Conservation (phyloP, 1,140 invertebrate species). For the Tigriopus japonicus region DNA sequence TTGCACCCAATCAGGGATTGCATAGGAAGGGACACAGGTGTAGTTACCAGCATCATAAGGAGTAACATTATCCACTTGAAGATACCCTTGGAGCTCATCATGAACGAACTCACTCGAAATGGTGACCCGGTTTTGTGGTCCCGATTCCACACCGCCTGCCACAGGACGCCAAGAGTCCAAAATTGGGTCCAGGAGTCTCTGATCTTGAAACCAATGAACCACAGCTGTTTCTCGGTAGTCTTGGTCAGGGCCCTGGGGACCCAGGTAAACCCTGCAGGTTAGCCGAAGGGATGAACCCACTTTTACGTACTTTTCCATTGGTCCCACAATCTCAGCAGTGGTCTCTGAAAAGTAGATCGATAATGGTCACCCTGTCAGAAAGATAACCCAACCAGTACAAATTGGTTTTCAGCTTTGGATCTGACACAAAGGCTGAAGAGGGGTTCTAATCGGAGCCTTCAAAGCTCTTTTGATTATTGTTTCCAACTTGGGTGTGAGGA, state of each 20-base stretch:
- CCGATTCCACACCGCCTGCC: not conserved
- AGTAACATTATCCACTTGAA: not conserved
- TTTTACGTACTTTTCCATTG: not conserved
- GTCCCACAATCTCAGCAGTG: not conserved
- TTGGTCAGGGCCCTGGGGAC: not conserved
- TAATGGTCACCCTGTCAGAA: too few species aligned
- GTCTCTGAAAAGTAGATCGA: not conserved
- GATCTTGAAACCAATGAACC: constrained; percentile 12
- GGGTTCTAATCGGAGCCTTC: too few species aligned
- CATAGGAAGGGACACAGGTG: constrained; percentile 10
- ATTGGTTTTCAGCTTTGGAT: too few species aligned
- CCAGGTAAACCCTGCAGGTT: not conserved
- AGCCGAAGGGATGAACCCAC: not conserved
- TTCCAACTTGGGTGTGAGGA: too few species aligned
- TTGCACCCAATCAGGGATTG: constrained; percentile 9
- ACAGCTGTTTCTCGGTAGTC: constrained; percentile 7
- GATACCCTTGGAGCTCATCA: not conserved
- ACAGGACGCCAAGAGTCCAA: not conserved
- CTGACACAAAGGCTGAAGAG: too few species aligned
- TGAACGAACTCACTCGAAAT: not conserved
- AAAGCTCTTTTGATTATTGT: too few species aligned
- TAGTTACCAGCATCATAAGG: constrained; percentile 6
- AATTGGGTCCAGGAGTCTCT: constrained; percentile 6
- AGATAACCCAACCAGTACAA: too few species aligned
- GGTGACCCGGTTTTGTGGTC: not conserved